Evolutionary conservation across 2,797 vertebrate genomes (phyloP).

Genomic region (Gymnoscopelus braueri): DNA sequence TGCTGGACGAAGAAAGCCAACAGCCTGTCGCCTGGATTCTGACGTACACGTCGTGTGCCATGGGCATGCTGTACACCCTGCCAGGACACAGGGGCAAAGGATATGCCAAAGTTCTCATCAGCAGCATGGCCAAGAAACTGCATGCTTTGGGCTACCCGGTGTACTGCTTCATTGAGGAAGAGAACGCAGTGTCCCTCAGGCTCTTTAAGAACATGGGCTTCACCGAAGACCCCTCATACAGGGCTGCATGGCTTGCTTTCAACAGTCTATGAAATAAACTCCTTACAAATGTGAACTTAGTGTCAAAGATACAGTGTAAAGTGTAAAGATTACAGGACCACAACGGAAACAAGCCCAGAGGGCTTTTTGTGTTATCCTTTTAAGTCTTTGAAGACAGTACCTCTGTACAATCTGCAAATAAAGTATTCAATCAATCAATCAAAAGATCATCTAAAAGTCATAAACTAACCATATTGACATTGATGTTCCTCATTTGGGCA

Average conservation of each 20-base stretch:
- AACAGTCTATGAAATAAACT: slow-evolving; percentile 14
- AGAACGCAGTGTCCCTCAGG: slow-evolving; percentile 47
- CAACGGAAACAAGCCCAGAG: no score
- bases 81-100: slow-evolving; percentile 51
- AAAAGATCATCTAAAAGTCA: no score
- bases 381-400: no score
- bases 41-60: slow-evolving; percentile 17
- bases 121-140: slow-evolving; percentile 39
- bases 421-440: no score
- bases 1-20: slow-evolving; percentile 17
- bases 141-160: slow-evolving; percentile 48
- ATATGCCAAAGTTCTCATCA: slow-evolving; percentile 52
- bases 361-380: no score
- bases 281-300: neutral
- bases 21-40: slow-evolving; percentile 32
- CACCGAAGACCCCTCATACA: slow-evolving; percentile 49
- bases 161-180: slow-evolving; percentile 57
- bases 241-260: slow-evolving; percentile 36
- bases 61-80: slow-evolving; percentile 49
- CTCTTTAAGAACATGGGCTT: slow-evolving; percentile 52
- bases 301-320: no score
- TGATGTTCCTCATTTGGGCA: no score
- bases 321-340: no score
- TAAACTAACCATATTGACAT: no score
- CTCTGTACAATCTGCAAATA: no score